phyloP scores from a whole-genome alignment of 2,797 vertebrate species.

The Champsocephalus gunnari region DNA sequence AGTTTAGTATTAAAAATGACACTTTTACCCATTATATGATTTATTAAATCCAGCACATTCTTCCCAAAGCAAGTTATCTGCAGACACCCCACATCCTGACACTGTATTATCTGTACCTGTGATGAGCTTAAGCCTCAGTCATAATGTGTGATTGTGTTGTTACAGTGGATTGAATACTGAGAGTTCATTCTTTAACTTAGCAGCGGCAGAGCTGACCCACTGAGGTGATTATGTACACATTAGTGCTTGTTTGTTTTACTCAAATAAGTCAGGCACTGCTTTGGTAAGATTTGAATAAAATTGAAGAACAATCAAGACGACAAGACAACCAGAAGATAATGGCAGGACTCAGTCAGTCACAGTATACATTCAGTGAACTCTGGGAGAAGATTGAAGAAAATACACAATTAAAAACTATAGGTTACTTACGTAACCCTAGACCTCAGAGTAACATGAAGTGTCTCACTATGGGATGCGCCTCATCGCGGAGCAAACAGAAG shows the following conservation, averaged over 20 bases:
- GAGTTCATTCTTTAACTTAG: neutral
- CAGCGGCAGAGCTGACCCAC: neutral
- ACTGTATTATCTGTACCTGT: neutral
- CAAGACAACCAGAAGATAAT: neutral
- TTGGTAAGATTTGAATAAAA: conserved; percentile 39
- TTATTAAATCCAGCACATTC: neutral
- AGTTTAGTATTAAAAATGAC: too few species aligned
- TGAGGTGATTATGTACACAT: neutral
- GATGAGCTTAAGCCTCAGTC: neutral
- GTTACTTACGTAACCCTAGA: too few species aligned
- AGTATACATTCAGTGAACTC: neutral
- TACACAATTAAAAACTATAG: too few species aligned
- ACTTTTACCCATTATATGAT: neutral
- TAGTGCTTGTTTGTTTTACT: conserved; percentile 28
- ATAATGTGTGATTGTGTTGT: too few species aligned
- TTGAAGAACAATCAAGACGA: conserved; percentile 17
- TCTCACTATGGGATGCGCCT: too few species aligned
- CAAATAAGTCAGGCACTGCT: conserved; percentile 35
- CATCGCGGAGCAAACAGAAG: too few species aligned
- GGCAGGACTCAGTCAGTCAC: too few species aligned
- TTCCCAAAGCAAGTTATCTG: neutral
- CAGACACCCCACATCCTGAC: neutral
- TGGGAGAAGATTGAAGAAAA: neutral
- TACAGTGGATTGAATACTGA: neutral
- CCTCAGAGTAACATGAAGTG: too few species aligned